Conservation (phyloP, 2,113 vertebrate species). For the Zootoca vivipara region DNA sequence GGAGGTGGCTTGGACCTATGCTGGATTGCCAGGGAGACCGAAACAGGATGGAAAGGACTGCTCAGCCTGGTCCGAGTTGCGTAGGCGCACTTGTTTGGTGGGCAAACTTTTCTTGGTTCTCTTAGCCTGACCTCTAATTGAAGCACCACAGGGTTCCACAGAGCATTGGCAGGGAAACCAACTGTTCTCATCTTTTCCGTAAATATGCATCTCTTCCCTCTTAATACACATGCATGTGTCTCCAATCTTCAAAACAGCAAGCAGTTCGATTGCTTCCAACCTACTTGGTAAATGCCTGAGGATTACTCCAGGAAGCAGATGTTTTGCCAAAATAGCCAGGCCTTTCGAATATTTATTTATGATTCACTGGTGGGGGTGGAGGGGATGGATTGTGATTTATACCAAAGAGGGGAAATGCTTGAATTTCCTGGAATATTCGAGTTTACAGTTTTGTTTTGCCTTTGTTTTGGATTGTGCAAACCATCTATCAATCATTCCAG, state of each 20-base stretch:
- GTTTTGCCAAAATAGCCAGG: conserved; percentile 12
- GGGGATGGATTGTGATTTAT: background rate
- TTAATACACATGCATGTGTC: background rate
- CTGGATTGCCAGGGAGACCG: no score
- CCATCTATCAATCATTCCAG: background rate
- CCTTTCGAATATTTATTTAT: conserved; percentile 2
- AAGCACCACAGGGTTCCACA: background rate
- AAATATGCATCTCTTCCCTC: background rate
- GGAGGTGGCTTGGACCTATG: no score
- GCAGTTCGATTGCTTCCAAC: conserved; percentile 56
- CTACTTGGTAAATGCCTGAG: conserved; percentile 50
- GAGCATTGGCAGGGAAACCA: background rate
- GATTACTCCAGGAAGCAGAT: conserved; percentile 70
- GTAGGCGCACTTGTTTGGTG: background rate
- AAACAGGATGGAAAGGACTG: no score
- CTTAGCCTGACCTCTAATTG: background rate
- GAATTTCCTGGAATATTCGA: conserved; percentile 66
- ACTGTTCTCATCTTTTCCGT: background rate
- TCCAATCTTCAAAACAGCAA: conserved; percentile 41
- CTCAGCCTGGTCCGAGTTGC: no score
- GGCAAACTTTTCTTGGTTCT: no score
- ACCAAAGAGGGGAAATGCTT: conserved; percentile 49
- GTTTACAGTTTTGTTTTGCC: background rate
- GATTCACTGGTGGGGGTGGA: background rate
- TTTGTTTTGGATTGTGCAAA: background rate